Percentiles rank a stretch among this genome's conserved stretches.
Conservation (phyloP, 2,113 vertebrate species). For the Zosterops japonicus region DNA sequence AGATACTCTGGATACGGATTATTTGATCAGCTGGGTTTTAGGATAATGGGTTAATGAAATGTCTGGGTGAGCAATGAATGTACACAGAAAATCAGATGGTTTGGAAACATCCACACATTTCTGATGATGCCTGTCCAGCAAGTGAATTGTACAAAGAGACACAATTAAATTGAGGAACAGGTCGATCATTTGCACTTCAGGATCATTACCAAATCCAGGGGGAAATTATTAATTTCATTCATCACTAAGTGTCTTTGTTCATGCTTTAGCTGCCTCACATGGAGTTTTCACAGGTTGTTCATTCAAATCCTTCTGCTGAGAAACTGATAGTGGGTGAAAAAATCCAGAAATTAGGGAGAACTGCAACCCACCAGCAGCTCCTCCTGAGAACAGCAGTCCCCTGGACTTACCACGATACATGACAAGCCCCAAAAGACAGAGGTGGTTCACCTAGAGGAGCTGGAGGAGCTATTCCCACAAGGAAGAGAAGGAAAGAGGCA, state of each 20-base stretch:
- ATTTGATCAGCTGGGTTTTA: conserved; percentile 1
- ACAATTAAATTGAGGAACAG: neutral
- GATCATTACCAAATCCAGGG: neutral
- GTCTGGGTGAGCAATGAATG: conserved; percentile 7
- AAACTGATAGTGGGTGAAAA: neutral
- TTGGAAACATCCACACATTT: neutral
- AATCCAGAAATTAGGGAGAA: neutral
- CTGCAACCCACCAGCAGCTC: neutral
- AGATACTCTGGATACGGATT: neutral
- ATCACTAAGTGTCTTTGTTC: neutral
- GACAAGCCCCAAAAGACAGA: neutral
- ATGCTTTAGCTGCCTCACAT: neutral
- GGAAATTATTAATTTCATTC: neutral
- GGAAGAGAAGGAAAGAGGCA: neutral
- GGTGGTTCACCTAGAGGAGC: neutral
- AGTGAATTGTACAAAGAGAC: neutral
- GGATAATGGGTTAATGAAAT: conserved; percentile 18
- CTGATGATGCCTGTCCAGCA: neutral
- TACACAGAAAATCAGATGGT: neutral
- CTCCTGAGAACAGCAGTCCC: accelerated
- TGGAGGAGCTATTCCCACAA: neutral
- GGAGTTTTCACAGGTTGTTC: neutral
- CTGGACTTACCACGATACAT: neutral
- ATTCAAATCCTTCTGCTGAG: neutral
- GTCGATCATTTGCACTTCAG: neutral